Base-by-base conservation (phyloP, 2,797 vertebrate species). In the Tapera naevia region DNA sequence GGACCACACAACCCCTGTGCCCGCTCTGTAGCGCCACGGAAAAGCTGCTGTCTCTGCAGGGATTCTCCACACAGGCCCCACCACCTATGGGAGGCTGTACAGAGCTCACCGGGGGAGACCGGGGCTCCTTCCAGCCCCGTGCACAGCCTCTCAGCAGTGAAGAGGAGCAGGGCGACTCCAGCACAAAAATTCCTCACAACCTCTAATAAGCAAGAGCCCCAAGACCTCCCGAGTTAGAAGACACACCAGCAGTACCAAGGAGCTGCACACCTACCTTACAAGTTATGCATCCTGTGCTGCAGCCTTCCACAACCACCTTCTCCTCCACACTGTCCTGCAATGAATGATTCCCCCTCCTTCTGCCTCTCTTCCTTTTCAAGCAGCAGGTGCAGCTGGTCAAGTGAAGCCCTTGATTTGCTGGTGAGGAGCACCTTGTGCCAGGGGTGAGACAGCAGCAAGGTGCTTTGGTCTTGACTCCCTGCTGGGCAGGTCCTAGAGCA, bases 221-320 rank as follows among this genome's bases (percentile, higher is more conserved):
- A 1, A 56, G 12, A 22, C 8, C 12, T 58, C 39, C 48, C 43
- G 58, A 2, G 6, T 7, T 13, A 23, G 4, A 32, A 15, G 4
- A 30, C 11, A 6, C 0, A 0, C 28, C 71, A 70, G 3, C 13
- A 65, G 15, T 2, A 23, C 3, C 11, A 13, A 33, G 4, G 5
- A 41, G 3, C 37, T 6, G 0, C 23, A 27, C 37, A 22, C 61
- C 9, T 9, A 80, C 65, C 72, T 33, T 2, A 0, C 3, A 23
- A 11, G 4, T 1, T 0, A 0, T 0, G 0, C 1, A 5, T 12
- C 5, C 46, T 3, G 0, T 0, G 0, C 1, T 7, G 28, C 51
- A 70, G 8, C 51, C 51, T 30, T 6, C n/a, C 9, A 4, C 2
- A 15, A 2, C 5, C 1, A 0, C 45, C 25, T 11, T 9, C 51